Conservation (phyloP, 1,140 invertebrate genomes). For the Chionoecetes opilio region DNA sequence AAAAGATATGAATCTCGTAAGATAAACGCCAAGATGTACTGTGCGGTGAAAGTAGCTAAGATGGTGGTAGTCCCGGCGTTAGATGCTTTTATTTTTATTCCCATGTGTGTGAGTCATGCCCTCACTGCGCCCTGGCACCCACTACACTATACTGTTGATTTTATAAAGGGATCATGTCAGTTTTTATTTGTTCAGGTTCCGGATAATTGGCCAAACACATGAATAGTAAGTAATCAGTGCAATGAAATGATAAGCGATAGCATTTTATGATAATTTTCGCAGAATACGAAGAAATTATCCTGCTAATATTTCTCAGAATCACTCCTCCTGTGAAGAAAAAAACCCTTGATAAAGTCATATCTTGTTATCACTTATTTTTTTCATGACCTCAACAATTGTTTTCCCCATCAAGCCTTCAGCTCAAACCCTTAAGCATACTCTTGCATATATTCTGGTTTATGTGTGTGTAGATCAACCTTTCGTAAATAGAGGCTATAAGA, state of each 20-base stretch:
- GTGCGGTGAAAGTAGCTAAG: neutral
- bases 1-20: conserved; percentile 1
- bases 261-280: neutral
- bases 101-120: neutral
- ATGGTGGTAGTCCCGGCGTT: neutral
- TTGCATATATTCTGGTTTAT: neutral
- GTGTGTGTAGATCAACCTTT: neutral
- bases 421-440: neutral
- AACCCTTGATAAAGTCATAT: neutral
- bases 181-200: neutral
- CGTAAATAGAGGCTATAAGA: neutral
- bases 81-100: neutral
- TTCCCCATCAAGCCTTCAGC: neutral
- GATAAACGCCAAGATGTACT: neutral
- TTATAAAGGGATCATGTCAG: neutral
- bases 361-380: neutral
- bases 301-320: neutral
- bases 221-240: neutral
- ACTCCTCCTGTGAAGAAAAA: neutral
- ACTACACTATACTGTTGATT: neutral
- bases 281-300: neutral
- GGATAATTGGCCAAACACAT: no score
- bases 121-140: neutral
- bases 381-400: no score
- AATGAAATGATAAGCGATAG: neutral